These are phyloP conservation scores for Scaptomyza reducta DNA, from an alignment of 2,888 invertebrate genomes.

Conservation along the genomic window DNA sequence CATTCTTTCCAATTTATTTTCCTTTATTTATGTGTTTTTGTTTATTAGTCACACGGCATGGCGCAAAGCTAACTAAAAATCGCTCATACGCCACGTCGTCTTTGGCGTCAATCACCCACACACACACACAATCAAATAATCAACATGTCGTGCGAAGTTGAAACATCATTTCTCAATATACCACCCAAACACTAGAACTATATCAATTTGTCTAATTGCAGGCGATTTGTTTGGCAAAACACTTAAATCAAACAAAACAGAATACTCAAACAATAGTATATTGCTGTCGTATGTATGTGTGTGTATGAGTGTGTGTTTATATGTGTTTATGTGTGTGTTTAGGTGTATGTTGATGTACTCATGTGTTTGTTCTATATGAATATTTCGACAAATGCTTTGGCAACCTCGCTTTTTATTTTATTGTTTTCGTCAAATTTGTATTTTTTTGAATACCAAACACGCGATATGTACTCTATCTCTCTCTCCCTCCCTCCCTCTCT, in stretches of 20 bases:
- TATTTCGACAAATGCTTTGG: slow-evolving; percentile 54
- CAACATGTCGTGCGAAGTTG: slow-evolving; percentile 12
- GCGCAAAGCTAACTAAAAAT: slow-evolving; percentile 56
- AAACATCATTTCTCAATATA: slow-evolving; percentile 9
- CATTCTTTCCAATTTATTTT: neutral
- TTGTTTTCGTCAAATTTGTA: slow-evolving; percentile 42
- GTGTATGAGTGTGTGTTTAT: too few species aligned
- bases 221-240: slow-evolving; percentile 50
- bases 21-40: neutral
- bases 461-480: neutral
- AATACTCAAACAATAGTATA: slow-evolving; percentile 19
- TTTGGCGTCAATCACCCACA: slow-evolving; percentile 25
- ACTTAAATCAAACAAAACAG: slow-evolving; percentile 24
- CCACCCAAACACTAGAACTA: slow-evolving; percentile 9
- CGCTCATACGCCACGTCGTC: slow-evolving; percentile 44
- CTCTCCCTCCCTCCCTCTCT: too few species aligned
- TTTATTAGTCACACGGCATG: slow-evolving; percentile 40
- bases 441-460: slow-evolving; percentile 23
- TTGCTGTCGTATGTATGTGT: neutral
- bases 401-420: slow-evolving; percentile 29
- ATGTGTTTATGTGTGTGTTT: too few species aligned
- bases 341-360: too few species aligned
- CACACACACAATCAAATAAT: slow-evolving; percentile 36
- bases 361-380: slow-evolving; percentile 34
- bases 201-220: slow-evolving; percentile 53